Conservation (phyloP, 1,140 invertebrate genomes). For the Caerostris extrusa region DNA sequence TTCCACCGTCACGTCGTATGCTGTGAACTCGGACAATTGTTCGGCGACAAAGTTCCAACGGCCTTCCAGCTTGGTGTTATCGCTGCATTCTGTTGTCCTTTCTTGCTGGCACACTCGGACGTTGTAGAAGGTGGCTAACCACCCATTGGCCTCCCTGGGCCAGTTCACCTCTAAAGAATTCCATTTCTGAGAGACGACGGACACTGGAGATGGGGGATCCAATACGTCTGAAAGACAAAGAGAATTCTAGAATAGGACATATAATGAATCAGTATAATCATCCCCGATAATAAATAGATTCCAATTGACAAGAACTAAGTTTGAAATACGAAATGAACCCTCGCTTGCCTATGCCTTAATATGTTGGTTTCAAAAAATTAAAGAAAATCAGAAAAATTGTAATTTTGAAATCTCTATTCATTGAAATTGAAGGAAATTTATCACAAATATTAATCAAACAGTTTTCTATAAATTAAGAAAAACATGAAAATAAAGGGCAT, state of each 20-base stretch:
- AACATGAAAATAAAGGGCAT: too few relatives aligned
- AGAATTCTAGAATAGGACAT: background rate
- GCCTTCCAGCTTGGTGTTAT: background rate
- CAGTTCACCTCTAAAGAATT: constrained; percentile 37
- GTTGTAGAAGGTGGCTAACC: constrained; percentile 34
- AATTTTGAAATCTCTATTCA: too few relatives aligned
- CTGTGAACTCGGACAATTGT: constrained; percentile 27
- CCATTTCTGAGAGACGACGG: background rate
- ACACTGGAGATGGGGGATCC: background rate
- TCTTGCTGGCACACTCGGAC: background rate
- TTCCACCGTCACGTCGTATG: constrained; percentile 31
- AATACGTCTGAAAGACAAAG: constrained; percentile 23
- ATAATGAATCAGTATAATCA: too few relatives aligned
- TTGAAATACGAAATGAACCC: too few relatives aligned
- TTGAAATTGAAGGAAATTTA: too few relatives aligned
- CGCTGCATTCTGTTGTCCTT: background rate
- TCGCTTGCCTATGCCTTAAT: too few relatives aligned
- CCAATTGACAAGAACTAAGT: too few relatives aligned
- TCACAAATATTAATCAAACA: too few relatives aligned
- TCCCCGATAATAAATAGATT: too few relatives aligned
- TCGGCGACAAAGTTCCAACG: background rate
- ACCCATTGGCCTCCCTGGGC: background rate
- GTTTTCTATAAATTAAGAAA: too few relatives aligned
- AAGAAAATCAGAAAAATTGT: too few relatives aligned
- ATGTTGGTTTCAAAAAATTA: too few relatives aligned